Evolutionary conservation across 1,140 invertebrate genomes (phyloP).

Genomic region (Condylostylus longicornis): DNA sequence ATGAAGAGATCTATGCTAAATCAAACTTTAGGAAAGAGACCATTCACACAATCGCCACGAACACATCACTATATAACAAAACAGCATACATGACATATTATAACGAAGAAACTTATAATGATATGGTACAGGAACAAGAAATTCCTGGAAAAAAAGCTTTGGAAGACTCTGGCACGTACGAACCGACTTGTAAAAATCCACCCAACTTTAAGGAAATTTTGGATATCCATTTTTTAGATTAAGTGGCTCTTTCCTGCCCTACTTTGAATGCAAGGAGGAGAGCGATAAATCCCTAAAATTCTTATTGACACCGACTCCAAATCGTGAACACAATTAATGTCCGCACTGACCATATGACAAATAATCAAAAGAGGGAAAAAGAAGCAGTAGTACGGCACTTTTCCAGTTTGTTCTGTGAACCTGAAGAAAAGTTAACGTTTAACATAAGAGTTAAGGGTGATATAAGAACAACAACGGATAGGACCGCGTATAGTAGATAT

Average conservation of each 20-base stretch:
- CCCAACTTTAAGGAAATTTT: neutral
- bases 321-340: neutral
- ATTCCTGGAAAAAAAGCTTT: neutral
- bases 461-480: conserved; percentile 1
- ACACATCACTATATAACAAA: no score
- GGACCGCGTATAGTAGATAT: conserved; percentile 8
- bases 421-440: conserved; percentile 3
- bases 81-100: no score
- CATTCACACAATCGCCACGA: neutral
- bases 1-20: conserved; percentile 8
- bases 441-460: neutral
- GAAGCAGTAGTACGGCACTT: neutral
- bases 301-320: conserved; percentile 7
- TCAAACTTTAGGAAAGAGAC: neutral
- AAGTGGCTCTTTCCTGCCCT: conserved; percentile 3
- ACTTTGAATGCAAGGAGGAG: conserved; percentile 4
- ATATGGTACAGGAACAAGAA: no score
- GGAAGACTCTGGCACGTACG: conserved; percentile 1
- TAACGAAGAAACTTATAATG: no score
- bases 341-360: neutral
- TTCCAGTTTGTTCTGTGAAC: neutral
- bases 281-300: conserved; percentile 6
- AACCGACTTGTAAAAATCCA: conserved; percentile 4
- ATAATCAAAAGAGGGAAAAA: neutral
- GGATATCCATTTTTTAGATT: conserved; percentile 5